Evolutionary conservation across 2,888 invertebrate genomes (phyloP), one percentile per base, ranked within the genome.

Genomic region (Petrophora chlorosata): DNA sequence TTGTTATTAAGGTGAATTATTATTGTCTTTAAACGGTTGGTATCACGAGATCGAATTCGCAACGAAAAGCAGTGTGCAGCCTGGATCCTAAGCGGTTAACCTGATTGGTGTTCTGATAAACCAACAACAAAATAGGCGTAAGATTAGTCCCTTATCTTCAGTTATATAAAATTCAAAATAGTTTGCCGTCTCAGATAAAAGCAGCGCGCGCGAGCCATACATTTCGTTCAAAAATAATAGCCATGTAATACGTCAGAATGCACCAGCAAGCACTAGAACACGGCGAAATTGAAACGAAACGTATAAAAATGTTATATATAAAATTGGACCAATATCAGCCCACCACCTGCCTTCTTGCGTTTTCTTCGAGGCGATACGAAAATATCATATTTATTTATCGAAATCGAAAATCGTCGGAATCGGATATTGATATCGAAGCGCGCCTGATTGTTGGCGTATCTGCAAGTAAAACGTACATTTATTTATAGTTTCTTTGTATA

Each of bases 241-340:
- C 33, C 38, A 22, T 8, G 35, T 35, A 8, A 42, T 49, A 48
- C 23, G 19, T 25, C 28, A 34, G 32, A 10, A 44, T 55, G 32
- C 38, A 30, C 32, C 25, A 42, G 39, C 45, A 46, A 48, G 45
- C 48, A 28, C 47, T 28, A 36, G 51, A 50, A 44, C 57, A 47
- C 40, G 49, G 49, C 63, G 64, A 65, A 67, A 67, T 67, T 65
- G 65, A 63, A 65, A 63, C 63, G 56, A 59, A 61, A 65, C 61
- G 61, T 59, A 62, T 19, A 19, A 5, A 59, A 53, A 62, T 59
- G 58, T 56, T 59, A 61, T 62, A 63, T 56, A 41, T 34, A 33
- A 48, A 17, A 43, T 43, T 38, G 49, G 33, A 29, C 38, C 49
- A 33, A 43, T 49, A 43, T 49, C 49, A 9, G 34, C 34, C 43